These are phyloP conservation scores for Drosophila obscura DNA, from an alignment of 1,140 invertebrate genomes.

Conservation along the genomic window DNA sequence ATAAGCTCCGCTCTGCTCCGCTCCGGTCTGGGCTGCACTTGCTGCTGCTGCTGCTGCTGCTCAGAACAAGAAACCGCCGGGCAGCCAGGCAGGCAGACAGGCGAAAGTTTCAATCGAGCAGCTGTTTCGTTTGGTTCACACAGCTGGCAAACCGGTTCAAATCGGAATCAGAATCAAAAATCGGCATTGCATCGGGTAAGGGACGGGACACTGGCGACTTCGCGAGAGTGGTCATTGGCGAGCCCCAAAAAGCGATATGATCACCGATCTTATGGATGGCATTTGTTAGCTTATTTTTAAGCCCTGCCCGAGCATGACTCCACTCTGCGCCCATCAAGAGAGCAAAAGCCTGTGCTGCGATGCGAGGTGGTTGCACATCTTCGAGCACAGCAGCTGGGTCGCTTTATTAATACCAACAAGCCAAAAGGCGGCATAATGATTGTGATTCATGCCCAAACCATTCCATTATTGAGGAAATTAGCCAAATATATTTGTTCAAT, in stretches of 20 bases:
- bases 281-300: constrained; percentile 33
- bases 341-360: not conserved
- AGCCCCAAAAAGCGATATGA: constrained; percentile 35
- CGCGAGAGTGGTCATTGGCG: constrained; percentile 17
- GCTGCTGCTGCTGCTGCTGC: constrained; percentile 31
- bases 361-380: constrained; percentile 23
- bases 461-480: constrained; percentile 45
- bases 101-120: constrained; percentile 64
- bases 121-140: constrained; percentile 53
- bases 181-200: constrained; percentile 8
- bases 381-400: constrained; percentile 34
- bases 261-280: not conserved
- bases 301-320: constrained; percentile 39
- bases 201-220: not conserved
- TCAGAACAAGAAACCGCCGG: constrained; percentile 64
- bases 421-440: constrained; percentile 18
- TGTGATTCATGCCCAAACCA: constrained; percentile 32
- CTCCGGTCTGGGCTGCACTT: constrained; percentile 29
- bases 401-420: constrained; percentile 33
- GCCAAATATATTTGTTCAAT: constrained; percentile 41
- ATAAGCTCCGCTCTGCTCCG: constrained; percentile 40
- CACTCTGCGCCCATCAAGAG: constrained; percentile 5
- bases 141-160: constrained; percentile 70
- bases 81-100: constrained; percentile 22
- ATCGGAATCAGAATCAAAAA: constrained; percentile 8